Conservation (phyloP, 2,797 vertebrate species). For the Columba guinea region DNA sequence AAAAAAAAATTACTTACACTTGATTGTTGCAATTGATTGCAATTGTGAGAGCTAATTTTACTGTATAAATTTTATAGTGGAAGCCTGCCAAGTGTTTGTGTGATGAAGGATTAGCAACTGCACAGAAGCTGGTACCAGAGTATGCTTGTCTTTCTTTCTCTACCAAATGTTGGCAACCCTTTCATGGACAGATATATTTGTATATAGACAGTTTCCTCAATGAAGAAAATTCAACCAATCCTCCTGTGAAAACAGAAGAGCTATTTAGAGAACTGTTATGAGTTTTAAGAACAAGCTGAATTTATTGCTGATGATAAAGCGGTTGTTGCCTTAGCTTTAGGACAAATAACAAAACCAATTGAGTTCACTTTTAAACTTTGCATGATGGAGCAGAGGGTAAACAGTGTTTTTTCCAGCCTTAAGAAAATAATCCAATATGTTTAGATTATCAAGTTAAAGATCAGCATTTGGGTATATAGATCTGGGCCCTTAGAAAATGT, state of each 20-base stretch:
- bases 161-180: background rate
- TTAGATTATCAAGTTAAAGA: background rate
- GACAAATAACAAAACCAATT: background rate
- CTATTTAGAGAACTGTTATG: background rate
- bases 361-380: background rate
- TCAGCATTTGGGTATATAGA: background rate
- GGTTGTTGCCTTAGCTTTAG: background rate
- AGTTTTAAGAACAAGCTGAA: background rate
- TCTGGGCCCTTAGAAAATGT: background rate
- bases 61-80: conserved; percentile 16
- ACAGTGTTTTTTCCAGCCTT: background rate
- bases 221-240: background rate
- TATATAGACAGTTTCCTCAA: background rate
- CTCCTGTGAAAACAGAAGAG: background rate
- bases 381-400: background rate
- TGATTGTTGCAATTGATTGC: conserved; percentile 62
- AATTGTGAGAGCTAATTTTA: conserved; percentile 58
- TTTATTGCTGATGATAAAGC: background rate
- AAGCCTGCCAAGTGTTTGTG: conserved; percentile 21
- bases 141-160: background rate
- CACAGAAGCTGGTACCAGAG: background rate
- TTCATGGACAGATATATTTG: background rate
- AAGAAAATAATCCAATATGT: background rate
- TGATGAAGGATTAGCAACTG: background rate
- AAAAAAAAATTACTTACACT: background rate